Conservation (phyloP, 2,113 vertebrate genomes). For the Muntiacus reevesi region DNA sequence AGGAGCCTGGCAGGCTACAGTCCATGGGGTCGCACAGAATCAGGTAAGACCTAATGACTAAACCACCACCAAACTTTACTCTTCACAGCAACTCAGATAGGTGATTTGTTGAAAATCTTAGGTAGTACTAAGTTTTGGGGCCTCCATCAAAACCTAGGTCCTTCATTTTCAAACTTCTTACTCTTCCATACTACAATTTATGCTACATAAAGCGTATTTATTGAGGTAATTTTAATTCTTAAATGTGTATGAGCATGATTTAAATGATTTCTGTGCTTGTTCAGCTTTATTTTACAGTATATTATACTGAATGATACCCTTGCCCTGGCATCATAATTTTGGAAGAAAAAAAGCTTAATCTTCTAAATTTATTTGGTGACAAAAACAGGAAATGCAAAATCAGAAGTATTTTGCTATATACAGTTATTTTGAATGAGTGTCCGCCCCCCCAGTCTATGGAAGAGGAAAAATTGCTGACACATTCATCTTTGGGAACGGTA, state of each 20-base stretch:
- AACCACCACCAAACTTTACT: background rate
- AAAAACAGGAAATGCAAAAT: background rate
- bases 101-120: background rate
- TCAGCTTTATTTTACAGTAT: background rate
- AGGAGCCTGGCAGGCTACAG: background rate
- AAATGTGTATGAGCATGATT: slow-evolving; percentile 13
- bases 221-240: slow-evolving; percentile 9
- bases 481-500: background rate
- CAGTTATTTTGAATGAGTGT: background rate
- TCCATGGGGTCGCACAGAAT: background rate
- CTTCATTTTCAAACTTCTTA: background rate
- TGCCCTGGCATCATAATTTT: background rate
- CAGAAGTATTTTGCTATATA: background rate
- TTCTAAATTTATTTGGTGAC: background rate
- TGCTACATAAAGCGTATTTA: background rate
- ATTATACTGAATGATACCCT: background rate
- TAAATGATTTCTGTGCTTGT: background rate
- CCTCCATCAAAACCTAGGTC: background rate
- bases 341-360: background rate
- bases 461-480: background rate
- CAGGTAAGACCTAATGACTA: background rate
- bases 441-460: background rate
- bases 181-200: background rate
- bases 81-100: background rate
- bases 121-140: background rate